Base-by-base conservation (phyloP, 2,797 vertebrate genomes). In the Typhlichthys eigenmanni region DNA sequence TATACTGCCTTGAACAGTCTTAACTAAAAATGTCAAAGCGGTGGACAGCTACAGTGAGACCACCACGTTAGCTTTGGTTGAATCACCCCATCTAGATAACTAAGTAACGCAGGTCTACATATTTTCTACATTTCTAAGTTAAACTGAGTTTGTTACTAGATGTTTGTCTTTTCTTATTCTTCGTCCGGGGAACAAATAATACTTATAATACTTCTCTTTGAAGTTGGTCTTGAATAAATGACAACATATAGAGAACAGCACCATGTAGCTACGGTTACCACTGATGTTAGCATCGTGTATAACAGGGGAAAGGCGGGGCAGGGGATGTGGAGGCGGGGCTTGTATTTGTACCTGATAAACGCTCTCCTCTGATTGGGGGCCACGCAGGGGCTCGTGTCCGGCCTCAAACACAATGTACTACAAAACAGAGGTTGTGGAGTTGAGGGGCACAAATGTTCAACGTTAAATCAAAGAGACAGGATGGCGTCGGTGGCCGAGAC, bases 341-440 rank as follows among this genome's bases (percentile, higher is more conserved):
- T 89, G 85, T 84, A 79, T 83, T 88, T 89, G 94, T 98, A 99
- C 97, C 97, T 99, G 97, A 93, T 99, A 99, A 95, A 98, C 95
- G 95, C 95, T 98, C 93, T 99, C 97, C 92, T 99, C 97, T 82
- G 89, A 96, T 91, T 98, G 96, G 85, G 88, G 90, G 89, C 97
- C 96, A 94, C 93, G 95, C 92, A 96, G 96, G 84, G 96, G 95
- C 91, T 99, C 96, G 70, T 98, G 96, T 96, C 96, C 97, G 90
- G 96, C 97, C 95, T 99, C 97, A 97, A 99, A 99, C 91, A 99
- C 97, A 96, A 99, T 99, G 94, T 98, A 99, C 97, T 98, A 96
- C 89, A 90, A 82, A 89, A 93, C 89, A 94, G 86, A 88, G 83
- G 87, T 87, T 75, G 92, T 85, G 89, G 94, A 6, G 49, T n/a